Conservation (phyloP, 2,888 invertebrate species). For the Chouioia cunea region DNA sequence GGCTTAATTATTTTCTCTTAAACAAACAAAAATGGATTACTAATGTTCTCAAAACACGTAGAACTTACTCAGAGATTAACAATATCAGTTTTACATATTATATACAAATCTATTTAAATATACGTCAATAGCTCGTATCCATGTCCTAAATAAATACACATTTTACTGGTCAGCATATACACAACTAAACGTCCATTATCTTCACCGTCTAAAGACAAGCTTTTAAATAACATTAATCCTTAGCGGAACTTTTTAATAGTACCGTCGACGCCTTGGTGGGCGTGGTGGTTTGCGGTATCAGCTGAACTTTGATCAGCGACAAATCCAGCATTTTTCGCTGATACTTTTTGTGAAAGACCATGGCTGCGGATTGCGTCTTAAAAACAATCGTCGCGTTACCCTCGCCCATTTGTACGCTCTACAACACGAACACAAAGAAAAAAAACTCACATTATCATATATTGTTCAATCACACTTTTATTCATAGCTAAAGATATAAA, state of each 20-base stretch:
- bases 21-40: conserved; percentile 43
- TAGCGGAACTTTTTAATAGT: conserved; percentile 27
- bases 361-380: conserved; percentile 71
- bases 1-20: conserved; percentile 38
- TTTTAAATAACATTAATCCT: conserved; percentile 19
- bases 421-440: conserved; percentile 53
- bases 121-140: conserved; percentile 4
- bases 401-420: conserved; percentile 65
- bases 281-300: conserved; percentile 59
- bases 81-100: conserved; percentile 37
- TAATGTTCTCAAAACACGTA: conserved; percentile 15
- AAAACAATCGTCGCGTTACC: conserved; percentile 69
- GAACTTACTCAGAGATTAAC: conserved; percentile 30
- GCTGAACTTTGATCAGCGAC: conserved; percentile 70
- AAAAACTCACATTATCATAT: conserved; percentile 22
- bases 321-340: conserved; percentile 72
- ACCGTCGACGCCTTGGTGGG: conserved; percentile 31
- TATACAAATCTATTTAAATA: conserved; percentile 39
- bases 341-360: conserved; percentile 72
- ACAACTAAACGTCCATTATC: conserved; percentile 28
- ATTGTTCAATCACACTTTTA: conserved; percentile 19
- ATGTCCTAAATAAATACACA: conserved; percentile 26
- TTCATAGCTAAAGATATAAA: not conserved
- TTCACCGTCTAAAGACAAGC: not conserved
- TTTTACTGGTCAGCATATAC: conserved; percentile 33